phyloP scores from a whole-genome alignment of 2,888 invertebrate species.

The Xylota sylvarum region DNA sequence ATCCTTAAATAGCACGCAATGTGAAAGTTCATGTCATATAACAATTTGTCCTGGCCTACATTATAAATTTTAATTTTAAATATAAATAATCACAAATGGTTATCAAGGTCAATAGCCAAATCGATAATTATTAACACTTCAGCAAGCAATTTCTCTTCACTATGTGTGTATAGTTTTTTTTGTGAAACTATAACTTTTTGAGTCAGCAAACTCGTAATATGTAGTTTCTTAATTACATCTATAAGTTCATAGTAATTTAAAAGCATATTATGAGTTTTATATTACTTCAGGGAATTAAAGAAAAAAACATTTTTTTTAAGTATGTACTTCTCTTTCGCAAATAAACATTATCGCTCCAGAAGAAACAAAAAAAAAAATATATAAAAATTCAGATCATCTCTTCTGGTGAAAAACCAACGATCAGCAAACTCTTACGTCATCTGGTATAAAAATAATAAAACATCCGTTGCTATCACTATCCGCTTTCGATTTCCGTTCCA shows the following conservation, averaged over 20 bases:
- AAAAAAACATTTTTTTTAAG: conserved; percentile 1
- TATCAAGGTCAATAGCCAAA: conserved; percentile 3
- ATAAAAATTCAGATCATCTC: conserved; percentile 23
- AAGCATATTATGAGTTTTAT: conserved; percentile 12
- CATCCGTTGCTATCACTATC: conserved; percentile 56
- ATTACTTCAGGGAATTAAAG: conserved; percentile 16
- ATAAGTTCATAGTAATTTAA: conserved; percentile 32
- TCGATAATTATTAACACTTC: conserved; percentile 18
- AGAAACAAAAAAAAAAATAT: not conserved
- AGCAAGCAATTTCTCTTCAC: not conserved
- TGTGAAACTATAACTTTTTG: not conserved
- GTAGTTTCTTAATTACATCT: conserved; percentile 17
- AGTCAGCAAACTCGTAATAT: conserved; percentile 1
- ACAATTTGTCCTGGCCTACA: conserved; percentile 8
- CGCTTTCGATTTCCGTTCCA: conserved; percentile 50
- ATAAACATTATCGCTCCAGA: conserved; percentile 24
- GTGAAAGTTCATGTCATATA: conserved; percentile 4
- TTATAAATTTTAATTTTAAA: not conserved
- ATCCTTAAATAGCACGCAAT: conserved; percentile 8
- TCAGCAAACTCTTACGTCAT: conserved; percentile 50
- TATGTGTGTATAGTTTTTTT: not conserved
- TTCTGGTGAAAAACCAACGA: conserved; percentile 5
- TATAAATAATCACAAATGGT: not conserved
- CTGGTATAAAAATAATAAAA: conserved; percentile 28
- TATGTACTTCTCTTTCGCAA: not conserved